Percentiles rank a stretch among this genome's conserved stretches.
Evolutionary conservation across 2,797 vertebrate genomes (phyloP).

Genomic region (Coregonus sp.): DNA sequence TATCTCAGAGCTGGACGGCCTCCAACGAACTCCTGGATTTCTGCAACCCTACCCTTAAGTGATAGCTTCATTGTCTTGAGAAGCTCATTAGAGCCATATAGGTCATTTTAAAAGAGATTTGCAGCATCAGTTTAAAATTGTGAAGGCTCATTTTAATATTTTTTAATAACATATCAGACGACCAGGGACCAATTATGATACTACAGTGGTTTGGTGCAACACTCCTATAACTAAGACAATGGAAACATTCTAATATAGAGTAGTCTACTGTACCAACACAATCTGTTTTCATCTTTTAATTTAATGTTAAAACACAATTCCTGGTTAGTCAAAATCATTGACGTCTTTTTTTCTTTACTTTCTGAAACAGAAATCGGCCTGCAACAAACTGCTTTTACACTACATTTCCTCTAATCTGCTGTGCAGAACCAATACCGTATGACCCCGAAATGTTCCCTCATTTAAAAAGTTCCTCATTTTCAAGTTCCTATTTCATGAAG

Average conservation of each 20-base stretch:
- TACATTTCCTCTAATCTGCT: neutral
- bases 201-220: conserved; percentile 9
- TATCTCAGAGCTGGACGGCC: conserved; percentile 40
- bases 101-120: conserved; percentile 58
- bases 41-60: conserved; percentile 22
- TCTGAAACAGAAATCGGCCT: neutral
- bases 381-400: neutral
- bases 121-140: conserved; percentile 45
- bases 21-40: conserved; percentile 39
- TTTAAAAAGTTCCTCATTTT: too few relatives aligned
- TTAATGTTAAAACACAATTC: neutral
- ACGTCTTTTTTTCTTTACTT: neutral
- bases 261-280: neutral
- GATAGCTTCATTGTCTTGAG: conserved; percentile 49
- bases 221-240: neutral
- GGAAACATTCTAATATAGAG: too few relatives aligned
- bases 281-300: neutral
- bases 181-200: conserved; percentile 40
- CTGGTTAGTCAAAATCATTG: neutral
- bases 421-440: neutral
- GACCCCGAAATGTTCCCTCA: too few relatives aligned
- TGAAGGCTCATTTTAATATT: conserved; percentile 54
- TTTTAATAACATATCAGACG: conserved; percentile 35
- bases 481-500: neutral
- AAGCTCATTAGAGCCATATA: conserved; percentile 51